phyloP scores from a whole-genome alignment of 2,797 vertebrate genomes.

The Pristis pectinata region DNA sequence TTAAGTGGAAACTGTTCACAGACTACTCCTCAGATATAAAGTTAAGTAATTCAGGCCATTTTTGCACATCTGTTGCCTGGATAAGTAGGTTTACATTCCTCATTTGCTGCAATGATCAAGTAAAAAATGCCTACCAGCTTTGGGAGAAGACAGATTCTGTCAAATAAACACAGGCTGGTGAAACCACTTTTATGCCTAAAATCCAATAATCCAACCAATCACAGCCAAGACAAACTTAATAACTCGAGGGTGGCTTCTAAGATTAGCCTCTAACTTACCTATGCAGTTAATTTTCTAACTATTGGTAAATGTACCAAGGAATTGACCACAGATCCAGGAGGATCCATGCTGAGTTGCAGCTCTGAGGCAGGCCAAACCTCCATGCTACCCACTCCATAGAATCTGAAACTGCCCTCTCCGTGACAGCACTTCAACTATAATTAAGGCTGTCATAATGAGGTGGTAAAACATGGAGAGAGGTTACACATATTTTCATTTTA shows the following conservation, averaged over 20 bases:
- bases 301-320: background rate
- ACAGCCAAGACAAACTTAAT: background rate
- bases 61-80: background rate
- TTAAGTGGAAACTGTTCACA: background rate
- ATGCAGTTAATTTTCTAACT: background rate
- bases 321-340: background rate
- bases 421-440: no score
- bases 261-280: background rate
- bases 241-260: background rate
- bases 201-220: background rate
- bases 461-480: no score
- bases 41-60: background rate
- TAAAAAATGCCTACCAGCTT: background rate
- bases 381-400: no score
- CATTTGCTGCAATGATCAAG: background rate
- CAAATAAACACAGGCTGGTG: background rate
- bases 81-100: background rate
- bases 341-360: background rate
- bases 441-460: no score
- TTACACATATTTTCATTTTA: no score
- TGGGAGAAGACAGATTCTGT: background rate
- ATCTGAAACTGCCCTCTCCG: no score
- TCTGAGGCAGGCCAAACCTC: background rate
- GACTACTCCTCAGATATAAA: background rate
- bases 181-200: background rate